Base-by-base conservation (phyloP, 1,140 invertebrate species). In the Diorhabda elongata region DNA sequence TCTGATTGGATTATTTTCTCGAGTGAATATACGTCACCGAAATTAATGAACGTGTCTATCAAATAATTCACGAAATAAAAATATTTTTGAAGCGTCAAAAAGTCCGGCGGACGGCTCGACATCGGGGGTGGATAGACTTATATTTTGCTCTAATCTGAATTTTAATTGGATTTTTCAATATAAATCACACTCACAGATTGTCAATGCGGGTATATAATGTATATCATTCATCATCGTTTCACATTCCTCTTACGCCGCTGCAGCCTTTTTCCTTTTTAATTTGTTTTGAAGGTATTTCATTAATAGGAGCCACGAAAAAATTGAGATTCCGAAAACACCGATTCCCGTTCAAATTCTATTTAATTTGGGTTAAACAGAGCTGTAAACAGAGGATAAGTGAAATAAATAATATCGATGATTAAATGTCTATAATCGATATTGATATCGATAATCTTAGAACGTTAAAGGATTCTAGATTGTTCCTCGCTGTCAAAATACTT, bases 91-190 rank as follows among this genome's bases (percentile, higher is more conserved):
- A 9, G 8, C 8, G 45, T 9, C 8, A 9, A 52, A 52, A 52
- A 52, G 45, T 5, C 8, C 45, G 5, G 5, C 8, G 5, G 45
- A 5, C 26, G 26, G 45, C 8, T 52, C 5, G 5, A 9, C 8
- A 6, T 5, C 8, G 5, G 8, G 45, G 45, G 2, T 52, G 45
- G 8, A 52, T 5, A 52, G 45, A 26, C 26, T 26, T 26, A 26
- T 9, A 52, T 52, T 6, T 52, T 52, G 45, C 45, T 52, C 45
- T 52, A 52, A 52, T 52, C 8, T 52, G 45, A 52, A 52, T 52
- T 52, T 52, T 52, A 52, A 52, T 52, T 52, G 45, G 45, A 52
- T 52, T 52, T 52, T 52, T 52, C 45, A 52, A 52, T 52, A 52
- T 52, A 52, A 52, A 52, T 52, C 45, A 52, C 45, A 52, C 45